These are phyloP conservation scores for Burhinus bistriatus DNA, from an alignment of 2,113 vertebrate species.

Conservation along the genomic window DNA sequence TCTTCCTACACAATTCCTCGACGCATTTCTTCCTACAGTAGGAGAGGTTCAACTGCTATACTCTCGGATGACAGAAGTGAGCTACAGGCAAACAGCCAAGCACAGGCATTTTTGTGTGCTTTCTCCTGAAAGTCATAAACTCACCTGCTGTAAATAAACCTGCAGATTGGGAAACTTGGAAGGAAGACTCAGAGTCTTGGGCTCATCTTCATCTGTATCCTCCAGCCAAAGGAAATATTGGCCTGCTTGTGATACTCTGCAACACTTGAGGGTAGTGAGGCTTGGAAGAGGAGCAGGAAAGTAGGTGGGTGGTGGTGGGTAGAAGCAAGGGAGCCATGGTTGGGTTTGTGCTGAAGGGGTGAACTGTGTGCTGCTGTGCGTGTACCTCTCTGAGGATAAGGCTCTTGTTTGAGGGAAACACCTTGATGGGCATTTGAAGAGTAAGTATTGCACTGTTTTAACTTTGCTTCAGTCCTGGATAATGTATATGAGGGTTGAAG, in stretches of 20 bases:
- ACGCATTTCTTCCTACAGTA: not conserved
- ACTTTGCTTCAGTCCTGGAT: not conserved
- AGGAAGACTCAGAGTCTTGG: conserved; percentile 20
- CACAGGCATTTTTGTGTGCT: not conserved
- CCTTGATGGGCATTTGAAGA: conserved; percentile 28
- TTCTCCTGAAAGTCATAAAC: conserved; percentile 17
- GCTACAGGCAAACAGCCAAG: not conserved
- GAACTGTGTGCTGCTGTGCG: not conserved
- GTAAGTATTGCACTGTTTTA: conserved; percentile 69
- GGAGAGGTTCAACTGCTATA: not conserved
- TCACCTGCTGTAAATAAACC: conserved; percentile 11
- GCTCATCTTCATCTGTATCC: not conserved
- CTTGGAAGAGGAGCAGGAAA: not conserved
- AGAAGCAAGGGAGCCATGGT: not conserved
- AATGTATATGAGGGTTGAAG: not conserved
- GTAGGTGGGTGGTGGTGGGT: not conserved
- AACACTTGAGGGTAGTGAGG: not conserved
- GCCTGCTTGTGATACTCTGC: not conserved
- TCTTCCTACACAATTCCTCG: not conserved
- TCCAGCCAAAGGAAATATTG: conserved; percentile 18
- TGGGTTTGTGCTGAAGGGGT: not conserved
- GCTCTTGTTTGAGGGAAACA: not conserved
- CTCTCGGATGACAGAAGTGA: conserved; percentile 6
- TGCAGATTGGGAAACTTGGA: conserved; percentile 11
- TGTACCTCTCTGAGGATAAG: not conserved